A percentile compares a stretch with the other conserved stretches of the same genome.
These are phyloP conservation scores for Limnodromus scolopaceus DNA, from an alignment of 2,797 vertebrate genomes.

Conservation along the genomic window DNA sequence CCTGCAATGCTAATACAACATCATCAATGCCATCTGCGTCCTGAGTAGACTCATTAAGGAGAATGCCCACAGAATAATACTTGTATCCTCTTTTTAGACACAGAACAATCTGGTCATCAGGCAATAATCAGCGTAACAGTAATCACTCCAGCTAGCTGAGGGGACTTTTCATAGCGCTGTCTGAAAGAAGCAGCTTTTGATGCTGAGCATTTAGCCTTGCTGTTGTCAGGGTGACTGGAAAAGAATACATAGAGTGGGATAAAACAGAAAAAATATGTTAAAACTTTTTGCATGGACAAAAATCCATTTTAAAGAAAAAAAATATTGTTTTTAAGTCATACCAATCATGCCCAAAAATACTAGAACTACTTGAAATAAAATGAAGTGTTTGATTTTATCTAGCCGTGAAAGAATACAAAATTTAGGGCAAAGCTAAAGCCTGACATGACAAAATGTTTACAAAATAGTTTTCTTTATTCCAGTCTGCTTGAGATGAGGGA, in stretches of 20 bases:
- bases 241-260: background rate
- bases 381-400: background rate
- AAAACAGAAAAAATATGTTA: background rate
- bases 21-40: background rate
- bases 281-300: background rate
- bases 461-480: background rate
- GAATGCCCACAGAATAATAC: background rate
- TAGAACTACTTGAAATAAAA: background rate
- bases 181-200: background rate
- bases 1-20: background rate
- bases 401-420: background rate
- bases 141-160: conserved; percentile 9
- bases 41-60: background rate
- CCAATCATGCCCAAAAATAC: background rate
- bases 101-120: conserved; percentile 47
- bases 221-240: conserved; percentile 34
- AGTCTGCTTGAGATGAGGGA: background rate
- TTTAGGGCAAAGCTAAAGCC: background rate
- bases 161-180: background rate
- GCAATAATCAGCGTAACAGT: conserved; percentile 19
- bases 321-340: background rate
- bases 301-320: background rate
- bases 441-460: background rate
- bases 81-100: background rate
- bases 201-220: conserved; percentile 1